Base-by-base conservation (phyloP, 2,113 vertebrate species). In the Acinonyx jubatus region DNA sequence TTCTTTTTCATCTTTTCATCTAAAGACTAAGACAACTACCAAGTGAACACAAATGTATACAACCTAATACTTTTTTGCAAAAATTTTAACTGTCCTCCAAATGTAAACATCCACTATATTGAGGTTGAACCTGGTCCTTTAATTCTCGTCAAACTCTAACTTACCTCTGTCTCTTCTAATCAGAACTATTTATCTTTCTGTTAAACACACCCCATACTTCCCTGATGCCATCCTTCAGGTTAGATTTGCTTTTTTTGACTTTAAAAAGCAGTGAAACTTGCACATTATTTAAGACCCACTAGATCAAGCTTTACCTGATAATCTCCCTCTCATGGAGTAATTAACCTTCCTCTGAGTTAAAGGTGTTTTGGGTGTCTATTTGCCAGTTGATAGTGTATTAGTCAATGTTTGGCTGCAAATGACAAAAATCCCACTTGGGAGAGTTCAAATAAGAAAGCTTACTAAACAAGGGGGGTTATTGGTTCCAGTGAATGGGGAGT, bases 11-110 rank as follows among this genome's bases (percentile, higher is more conserved):
- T 74, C 33, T 52, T 98, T 98, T 52, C 91, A 66, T 89, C 89
- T 66, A 93, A 97, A 79, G 68, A 33, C 57, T 97, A 92, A 78
- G 10, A 65, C 97, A 98, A 81, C 92, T 89, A 61, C 3, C 71
- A 96, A 96, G 33, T 85, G 13, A 73, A 83, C 45, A n/a, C 48
- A 50, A 3, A 3, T 84, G 50, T 92, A 78, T 91, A 82, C 38
- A 79, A 78, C 25, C 9, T 83, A 68, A 80, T 76, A 7, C 5
- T 96, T 6, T 91, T 73, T 81, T 55, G 78, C 4, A 69, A 65
- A 69, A 41, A 1, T 31, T 16, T 38, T 52, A 66, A 52, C 69
- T 36, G 3, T 38, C 83, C 31, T 96, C 41, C 5, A 96, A 94
- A 95, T 78, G 25, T 61, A 97, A 93, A 48, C 13, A 11, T 68